Conservation (phyloP, 2,113 vertebrate species). For the Pelecanus crispus region DNA sequence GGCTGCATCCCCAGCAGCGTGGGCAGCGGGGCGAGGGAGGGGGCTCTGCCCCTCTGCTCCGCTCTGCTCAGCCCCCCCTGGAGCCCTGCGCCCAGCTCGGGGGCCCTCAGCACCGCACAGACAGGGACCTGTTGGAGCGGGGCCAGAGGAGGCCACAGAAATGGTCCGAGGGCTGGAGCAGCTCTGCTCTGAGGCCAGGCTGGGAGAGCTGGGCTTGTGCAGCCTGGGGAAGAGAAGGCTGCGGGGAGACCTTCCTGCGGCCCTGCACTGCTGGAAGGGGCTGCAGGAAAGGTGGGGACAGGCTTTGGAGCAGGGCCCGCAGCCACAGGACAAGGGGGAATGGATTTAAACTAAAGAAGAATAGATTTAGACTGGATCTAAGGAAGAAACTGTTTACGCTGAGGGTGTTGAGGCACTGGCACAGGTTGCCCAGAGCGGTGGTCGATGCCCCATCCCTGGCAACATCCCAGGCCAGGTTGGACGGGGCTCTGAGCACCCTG, state of each 20-base stretch:
- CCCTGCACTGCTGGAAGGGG: neutral
- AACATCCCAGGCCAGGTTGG: neutral
- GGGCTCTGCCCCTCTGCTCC: no score
- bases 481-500: neutral
- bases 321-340: neutral
- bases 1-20: neutral
- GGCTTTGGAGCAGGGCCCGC: neutral
- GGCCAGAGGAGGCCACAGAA: fast-evolving
- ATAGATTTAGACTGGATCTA: neutral
- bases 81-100: neutral
- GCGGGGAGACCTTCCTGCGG: neutral
- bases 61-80: neutral
- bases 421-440: neutral
- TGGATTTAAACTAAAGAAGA: neutral
- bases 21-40: neutral
- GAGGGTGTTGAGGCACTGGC: neutral
- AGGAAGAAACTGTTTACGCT: neutral
- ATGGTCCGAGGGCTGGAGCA: neutral
- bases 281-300: neutral
- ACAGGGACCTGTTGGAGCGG: neutral
- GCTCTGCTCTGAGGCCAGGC: neutral
- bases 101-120: neutral
- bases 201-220: neutral
- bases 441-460: neutral
- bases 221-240: neutral